These are phyloP conservation scores for Nannoperca australis DNA, from an alignment of 2,797 vertebrate genomes.

Conservation along the genomic window DNA sequence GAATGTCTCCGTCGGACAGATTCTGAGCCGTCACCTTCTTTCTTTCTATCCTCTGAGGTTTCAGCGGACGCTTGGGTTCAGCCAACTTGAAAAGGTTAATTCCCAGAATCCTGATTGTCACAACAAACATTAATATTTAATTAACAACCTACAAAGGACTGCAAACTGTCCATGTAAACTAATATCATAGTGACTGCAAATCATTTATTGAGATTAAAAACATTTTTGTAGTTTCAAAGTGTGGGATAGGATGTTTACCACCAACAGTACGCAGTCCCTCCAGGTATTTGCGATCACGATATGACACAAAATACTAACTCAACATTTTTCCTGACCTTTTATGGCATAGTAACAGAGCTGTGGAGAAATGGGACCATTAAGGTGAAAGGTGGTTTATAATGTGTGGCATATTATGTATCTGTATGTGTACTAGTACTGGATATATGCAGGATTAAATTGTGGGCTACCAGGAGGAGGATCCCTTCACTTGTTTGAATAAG, in stretches of 20 bases:
- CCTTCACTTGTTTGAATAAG: neutral
- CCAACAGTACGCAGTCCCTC: slow-evolving; percentile 32
- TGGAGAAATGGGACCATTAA: neutral
- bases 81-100: slow-evolving; percentile 94
- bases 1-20: slow-evolving; percentile 94
- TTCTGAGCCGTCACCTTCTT: slow-evolving; percentile 97
- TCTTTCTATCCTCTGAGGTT: slow-evolving; percentile 94
- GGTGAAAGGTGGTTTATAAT: neutral
- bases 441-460: neutral
- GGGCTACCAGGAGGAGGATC: neutral
- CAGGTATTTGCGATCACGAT: slow-evolving; percentile 48
- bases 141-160: neutral
- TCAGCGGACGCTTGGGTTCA: slow-evolving; percentile 94
- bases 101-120: slow-evolving; percentile 89
- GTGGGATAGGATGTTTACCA: slow-evolving; percentile 14
- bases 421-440: neutral
- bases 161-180: neutral
- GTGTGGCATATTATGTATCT: neutral
- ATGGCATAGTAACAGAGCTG: too few species aligned
- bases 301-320: neutral
- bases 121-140: slow-evolving; percentile 21
- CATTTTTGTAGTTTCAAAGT: neutral
- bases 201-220: neutral
- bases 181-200: neutral
- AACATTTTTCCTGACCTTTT: neutral